A percentile compares a stretch with the other conserved stretches of the same genome.
These are phyloP conservation scores for Ormyrus thymus DNA, from an alignment of 2,888 invertebrate species.

Conservation along the genomic window DNA sequence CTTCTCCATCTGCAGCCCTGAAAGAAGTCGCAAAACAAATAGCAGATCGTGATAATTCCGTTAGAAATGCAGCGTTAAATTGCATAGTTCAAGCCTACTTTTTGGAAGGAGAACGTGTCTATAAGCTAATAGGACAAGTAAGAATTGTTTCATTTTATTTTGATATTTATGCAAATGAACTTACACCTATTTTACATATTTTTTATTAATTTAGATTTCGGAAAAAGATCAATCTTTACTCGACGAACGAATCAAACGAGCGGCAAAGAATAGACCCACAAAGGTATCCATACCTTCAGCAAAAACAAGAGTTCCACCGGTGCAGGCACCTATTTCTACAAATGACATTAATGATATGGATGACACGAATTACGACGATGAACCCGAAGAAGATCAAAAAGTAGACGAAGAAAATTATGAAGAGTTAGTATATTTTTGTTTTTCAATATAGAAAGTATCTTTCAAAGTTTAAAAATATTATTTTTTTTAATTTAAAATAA, in stretches of 20 bases:
- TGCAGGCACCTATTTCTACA: conserved; percentile 68
- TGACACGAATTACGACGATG: conserved; percentile 72
- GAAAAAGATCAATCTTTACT: conserved; percentile 96
- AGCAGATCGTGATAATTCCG: conserved; percentile 95
- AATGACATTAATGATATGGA: conserved; percentile 71
- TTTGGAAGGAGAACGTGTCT: conserved; percentile 92
- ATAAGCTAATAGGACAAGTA: conserved; percentile 93
- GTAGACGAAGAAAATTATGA: conserved; percentile 55
- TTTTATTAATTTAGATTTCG: conserved; percentile 79
- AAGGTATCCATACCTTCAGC: conserved; percentile 74
- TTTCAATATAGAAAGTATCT: neutral
- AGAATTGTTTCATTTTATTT: conserved; percentile 58
- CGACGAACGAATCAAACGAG: conserved; percentile 96
- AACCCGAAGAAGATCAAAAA: conserved; percentile 66
- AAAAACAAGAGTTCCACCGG: conserved; percentile 72
- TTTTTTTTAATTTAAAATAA: conserved; percentile 23
- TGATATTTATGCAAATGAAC: neutral
- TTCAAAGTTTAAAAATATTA: neutral
- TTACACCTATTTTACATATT: conserved; percentile 21
- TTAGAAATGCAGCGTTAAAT: conserved; percentile 96
- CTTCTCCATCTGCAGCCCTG: conserved; percentile 86
- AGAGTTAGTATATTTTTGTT: conserved; percentile 48
- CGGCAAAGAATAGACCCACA: conserved; percentile 81
- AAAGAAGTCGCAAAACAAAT: conserved; percentile 96
- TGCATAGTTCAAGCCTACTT: conserved; percentile 93